Evolutionary conservation across 2,888 invertebrate species (phyloP), one percentile per base, ranked within the genome.

Genomic region (Willowsia nigromaculata): DNA sequence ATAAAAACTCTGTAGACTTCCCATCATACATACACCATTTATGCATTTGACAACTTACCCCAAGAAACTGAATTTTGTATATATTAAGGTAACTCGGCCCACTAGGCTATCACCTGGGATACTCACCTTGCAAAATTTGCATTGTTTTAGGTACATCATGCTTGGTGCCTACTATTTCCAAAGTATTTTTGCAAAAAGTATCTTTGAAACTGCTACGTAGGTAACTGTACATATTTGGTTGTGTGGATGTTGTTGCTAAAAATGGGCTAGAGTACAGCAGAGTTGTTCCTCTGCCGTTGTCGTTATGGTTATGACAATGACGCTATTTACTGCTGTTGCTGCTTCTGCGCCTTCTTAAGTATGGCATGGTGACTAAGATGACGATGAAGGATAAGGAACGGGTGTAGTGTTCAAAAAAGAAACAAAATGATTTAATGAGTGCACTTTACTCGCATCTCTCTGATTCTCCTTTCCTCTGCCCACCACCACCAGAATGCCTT

Each of bases 401-500:
- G 68, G 74, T 43, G 74, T 74, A 47, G 43, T 74, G 74, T 74
- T n/a, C 74, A 47, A 15, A 74, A 74, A 74, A 74, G 74, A 74
- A 74, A 74, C 74, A 74, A 74, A 74, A 74, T 74, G 47, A 74
- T 74, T 74, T 74, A 74, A 74, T 74, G 74, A 74, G 74, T 74
- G 74, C 74, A 74, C 74, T 74, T 74, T 74, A 47, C 74, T 74
- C 68, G 68, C 68, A 40, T 71, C 68, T 68, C 62, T 33, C 56
- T 53, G 18, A 7, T 27, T 27, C 33, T 25, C 25, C 37, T 65
- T 65, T 71, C 43, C 15, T 47, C 74, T 74, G 27, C 74, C 74
- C 74, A 74, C 74, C 30, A 74, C 27, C 59, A 59, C 65, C 62
- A 62, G 33, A 65, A 33, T 65, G 37, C 18, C 65, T 65, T 74